Evolutionary conservation across 2,113 vertebrate genomes (phyloP).

Genomic region (Channa maculata): DNA sequence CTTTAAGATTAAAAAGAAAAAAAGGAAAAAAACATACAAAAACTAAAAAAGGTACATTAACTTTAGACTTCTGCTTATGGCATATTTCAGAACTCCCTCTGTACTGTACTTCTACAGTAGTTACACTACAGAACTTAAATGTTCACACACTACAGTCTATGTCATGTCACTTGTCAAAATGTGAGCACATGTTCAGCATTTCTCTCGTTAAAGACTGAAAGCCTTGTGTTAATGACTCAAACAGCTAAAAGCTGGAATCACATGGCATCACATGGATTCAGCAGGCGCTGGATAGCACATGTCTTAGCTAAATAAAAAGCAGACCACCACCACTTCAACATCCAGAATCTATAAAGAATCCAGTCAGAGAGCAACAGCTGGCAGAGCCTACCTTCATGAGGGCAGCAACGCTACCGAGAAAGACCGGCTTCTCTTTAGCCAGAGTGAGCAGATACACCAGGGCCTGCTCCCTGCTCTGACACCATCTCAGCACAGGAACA

Average conservation of each 20-base stretch:
- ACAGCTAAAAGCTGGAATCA: not conserved
- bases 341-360: conserved; percentile 20
- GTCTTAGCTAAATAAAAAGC: conserved; percentile 3
- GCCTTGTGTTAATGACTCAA: conserved; percentile 16
- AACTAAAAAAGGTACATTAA: no score
- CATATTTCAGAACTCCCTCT: no score
- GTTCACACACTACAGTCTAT: not conserved
- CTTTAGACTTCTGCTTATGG: no score
- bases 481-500: conserved; percentile 2
- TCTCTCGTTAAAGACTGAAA: conserved; percentile 3
- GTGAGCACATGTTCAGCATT: not conserved
- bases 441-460: conserved; percentile 53
- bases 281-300: conserved; percentile 8
- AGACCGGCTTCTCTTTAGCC: conserved; percentile 53
- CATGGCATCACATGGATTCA: conserved; percentile 47
- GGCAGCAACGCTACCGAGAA: conserved; percentile 44
- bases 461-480: conserved; percentile 45
- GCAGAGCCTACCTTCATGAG: conserved; percentile 70
- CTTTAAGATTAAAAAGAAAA: no score
- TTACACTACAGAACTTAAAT: not conserved
- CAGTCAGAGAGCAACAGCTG: not conserved
- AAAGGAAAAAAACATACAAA: no score
- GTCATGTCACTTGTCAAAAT: not conserved
- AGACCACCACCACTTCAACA: not conserved
- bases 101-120: not conserved